Conservation (phyloP, 2,888 invertebrate species). For the Sminthurinus aureus region DNA sequence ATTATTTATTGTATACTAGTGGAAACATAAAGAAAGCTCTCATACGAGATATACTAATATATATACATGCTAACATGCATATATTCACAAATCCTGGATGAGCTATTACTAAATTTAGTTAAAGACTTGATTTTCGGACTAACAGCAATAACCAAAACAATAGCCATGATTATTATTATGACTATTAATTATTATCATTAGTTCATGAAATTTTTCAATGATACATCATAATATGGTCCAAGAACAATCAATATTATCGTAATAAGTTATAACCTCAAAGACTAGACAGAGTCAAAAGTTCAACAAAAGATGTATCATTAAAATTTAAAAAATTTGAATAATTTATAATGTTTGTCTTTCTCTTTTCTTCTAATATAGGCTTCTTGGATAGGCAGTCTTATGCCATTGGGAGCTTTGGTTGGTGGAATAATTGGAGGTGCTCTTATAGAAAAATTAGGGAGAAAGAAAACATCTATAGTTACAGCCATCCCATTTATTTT, state of each 20-base stretch:
- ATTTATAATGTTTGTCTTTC: slow-evolving; percentile 7
- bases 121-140: too few species aligned
- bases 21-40: too few species aligned
- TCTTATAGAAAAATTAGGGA: slow-evolving; percentile 80
- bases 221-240: too few species aligned
- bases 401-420: slow-evolving; percentile 83
- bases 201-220: neutral
- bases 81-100: too few species aligned
- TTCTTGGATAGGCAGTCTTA: slow-evolving; percentile 86
- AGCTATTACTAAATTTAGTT: too few species aligned
- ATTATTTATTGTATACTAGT: too few species aligned
- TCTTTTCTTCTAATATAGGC: slow-evolving; percentile 66
- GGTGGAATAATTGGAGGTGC: slow-evolving; percentile 86
- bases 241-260: neutral
- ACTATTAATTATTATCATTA: neutral
- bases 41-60: too few species aligned
- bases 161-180: too few species aligned
- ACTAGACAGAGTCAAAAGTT: neutral
- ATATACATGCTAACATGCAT: too few species aligned
- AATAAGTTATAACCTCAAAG: neutral
- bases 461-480: slow-evolving; percentile 78
- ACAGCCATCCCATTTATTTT: slow-evolving; percentile 80
- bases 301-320: neutral
- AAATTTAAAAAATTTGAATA: neutral
- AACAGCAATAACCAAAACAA: too few species aligned